Evolutionary conservation across 2,797 vertebrate genomes (phyloP).

Genomic region (Mormyrops boulengeri): DNA sequence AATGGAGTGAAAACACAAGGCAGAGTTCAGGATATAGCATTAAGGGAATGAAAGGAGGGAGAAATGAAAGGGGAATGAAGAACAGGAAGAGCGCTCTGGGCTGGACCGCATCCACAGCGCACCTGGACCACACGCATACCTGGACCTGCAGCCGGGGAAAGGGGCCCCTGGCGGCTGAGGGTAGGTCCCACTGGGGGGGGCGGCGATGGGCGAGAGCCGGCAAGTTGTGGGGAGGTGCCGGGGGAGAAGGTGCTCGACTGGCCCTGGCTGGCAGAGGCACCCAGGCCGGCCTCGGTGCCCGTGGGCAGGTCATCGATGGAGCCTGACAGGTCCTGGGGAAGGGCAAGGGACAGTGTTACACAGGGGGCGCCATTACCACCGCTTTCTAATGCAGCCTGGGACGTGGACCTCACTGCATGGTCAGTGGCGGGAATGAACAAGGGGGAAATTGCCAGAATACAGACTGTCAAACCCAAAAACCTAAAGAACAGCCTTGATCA

Average conservation of each 20-base stretch:
- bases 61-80: background rate
- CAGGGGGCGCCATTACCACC: background rate
- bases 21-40: background rate
- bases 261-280: conserved; percentile 81
- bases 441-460: background rate
- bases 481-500: background rate
- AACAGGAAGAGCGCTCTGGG: background rate
- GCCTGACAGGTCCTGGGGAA: conserved; percentile 79
- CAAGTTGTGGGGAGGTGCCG: conserved; percentile 83
- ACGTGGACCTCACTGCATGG: background rate
- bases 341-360: background rate
- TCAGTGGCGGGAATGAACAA: background rate
- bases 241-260: conserved; percentile 91
- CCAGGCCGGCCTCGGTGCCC: conserved; percentile 79
- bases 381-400: background rate
- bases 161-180: conserved; percentile 80
- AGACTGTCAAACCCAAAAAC: background rate
- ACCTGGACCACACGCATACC: conserved; percentile 51
- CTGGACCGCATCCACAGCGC: background rate
- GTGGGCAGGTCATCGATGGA: conserved; percentile 91
- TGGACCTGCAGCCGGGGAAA: conserved; percentile 81
- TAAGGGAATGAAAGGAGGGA: background rate
- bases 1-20: background rate
- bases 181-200: conserved; percentile 82
- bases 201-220: conserved; percentile 77